These are phyloP conservation scores for Bhutanitis thaidina DNA, from an alignment of 2,888 invertebrate species.

Conservation along the genomic window DNA sequence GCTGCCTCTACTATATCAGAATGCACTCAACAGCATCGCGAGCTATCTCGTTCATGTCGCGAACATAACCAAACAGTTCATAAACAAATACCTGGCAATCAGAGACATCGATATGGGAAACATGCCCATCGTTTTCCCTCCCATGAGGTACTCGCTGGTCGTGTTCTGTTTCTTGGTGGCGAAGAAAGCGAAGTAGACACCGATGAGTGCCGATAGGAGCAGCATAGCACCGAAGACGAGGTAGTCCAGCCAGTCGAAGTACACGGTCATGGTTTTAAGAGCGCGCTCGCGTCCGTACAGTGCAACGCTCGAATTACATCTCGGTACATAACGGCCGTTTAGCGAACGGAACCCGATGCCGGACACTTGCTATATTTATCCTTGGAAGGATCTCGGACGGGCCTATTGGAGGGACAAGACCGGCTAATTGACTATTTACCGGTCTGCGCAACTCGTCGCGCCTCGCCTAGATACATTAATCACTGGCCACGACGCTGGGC, in stretches of 20 bases:
- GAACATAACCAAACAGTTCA: background rate
- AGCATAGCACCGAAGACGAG: conserved; percentile 83
- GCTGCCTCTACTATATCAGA: background rate
- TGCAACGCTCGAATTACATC: conserved; percentile 51
- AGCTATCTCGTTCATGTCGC: background rate
- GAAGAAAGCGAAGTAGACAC: conserved; percentile 85
- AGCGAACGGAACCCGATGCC: conserved; percentile 51
- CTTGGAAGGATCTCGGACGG: conserved; percentile 58
- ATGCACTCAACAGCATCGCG: background rate
- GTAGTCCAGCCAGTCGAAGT: conserved; percentile 83
- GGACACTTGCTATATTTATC: conserved; percentile 59
- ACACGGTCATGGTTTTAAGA: conserved; percentile 48
- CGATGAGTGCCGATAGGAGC: conserved; percentile 82
- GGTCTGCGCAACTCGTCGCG: conserved; percentile 31
- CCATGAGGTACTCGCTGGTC: conserved; percentile 86
- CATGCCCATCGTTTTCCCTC: conserved; percentile 88
- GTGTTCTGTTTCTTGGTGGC: conserved; percentile 84
- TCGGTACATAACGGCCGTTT: conserved; percentile 53
- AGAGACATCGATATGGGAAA: conserved; percentile 89
- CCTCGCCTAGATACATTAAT: conserved; percentile 22
- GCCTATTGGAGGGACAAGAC: conserved; percentile 57
- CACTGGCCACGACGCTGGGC: conserved; percentile 3
- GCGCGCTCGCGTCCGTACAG: conserved; percentile 47
- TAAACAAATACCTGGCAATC: conserved; percentile 82
- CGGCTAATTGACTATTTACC: conserved; percentile 58